Evolutionary conservation across 2,797 vertebrate genomes (phyloP).

Genomic region (Trichosurus vulpecula): DNA sequence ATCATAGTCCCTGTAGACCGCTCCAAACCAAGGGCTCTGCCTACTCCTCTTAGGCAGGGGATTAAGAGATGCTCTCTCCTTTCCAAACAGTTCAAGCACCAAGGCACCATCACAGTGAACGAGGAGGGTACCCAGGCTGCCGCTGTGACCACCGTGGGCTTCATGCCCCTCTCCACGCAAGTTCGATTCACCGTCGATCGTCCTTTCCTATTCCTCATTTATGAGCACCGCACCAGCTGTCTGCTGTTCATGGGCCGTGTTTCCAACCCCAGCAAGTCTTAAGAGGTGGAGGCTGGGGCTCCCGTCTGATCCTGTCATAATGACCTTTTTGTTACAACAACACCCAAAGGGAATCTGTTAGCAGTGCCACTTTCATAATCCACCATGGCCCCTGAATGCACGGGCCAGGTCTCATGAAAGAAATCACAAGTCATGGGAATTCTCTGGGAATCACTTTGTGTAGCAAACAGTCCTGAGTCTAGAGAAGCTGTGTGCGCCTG

Average conservation of each 20-base stretch:
- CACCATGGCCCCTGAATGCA: conserved; percentile 33
- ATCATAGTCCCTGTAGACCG: no score
- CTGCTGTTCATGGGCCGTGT: conserved; percentile 97
- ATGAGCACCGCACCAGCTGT: conserved; percentile 95
- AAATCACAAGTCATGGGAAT: conserved; percentile 33
- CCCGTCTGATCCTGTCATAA: neutral
- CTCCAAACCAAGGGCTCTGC: no score
- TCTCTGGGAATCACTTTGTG: neutral
- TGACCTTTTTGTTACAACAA: conserved; percentile 54
- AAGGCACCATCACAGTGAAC: conserved; percentile 96
- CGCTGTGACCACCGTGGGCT: conserved; percentile 92
- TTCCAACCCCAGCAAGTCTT: conserved; percentile 88
- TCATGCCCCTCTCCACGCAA: conserved; percentile 97
- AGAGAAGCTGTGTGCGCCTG: neutral
- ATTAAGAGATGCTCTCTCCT: conserved; percentile 23
- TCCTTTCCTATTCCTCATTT: conserved; percentile 96
- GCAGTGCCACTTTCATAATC: conserved; percentile 1
- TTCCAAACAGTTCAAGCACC: conserved; percentile 92
- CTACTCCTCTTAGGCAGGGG: neutral
- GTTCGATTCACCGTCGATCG: conserved; percentile 91
- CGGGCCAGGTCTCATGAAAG: conserved; percentile 49
- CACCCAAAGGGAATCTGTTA: conserved; percentile 63
- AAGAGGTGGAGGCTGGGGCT: conserved; percentile 54
- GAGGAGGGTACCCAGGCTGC: conserved; percentile 97
- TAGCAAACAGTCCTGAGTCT: neutral